These are phyloP conservation scores for Axinella damicornis DNA, from an alignment of 37 sponge, comb jelly and placozoan species.

Conservation along the genomic window DNA sequence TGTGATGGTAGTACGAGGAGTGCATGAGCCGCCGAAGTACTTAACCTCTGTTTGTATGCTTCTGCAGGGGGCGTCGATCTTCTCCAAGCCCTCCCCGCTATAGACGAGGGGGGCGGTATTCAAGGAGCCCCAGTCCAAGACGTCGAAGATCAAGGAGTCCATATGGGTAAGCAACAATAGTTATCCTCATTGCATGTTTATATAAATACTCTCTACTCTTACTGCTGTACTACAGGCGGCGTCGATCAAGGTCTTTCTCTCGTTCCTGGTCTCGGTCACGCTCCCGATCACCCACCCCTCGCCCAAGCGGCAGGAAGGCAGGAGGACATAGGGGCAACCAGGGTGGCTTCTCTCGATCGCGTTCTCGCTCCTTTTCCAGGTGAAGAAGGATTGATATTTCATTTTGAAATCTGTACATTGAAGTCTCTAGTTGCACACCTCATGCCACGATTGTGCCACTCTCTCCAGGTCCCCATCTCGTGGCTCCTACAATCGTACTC, in stretches of 20 bases:
- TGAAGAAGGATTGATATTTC: not conserved
- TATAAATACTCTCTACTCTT: not conserved
- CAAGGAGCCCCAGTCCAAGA: constrained; percentile 33
- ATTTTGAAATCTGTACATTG: not conserved
- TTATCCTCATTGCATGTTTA: too few relatives aligned
- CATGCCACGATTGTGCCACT: too few relatives aligned
- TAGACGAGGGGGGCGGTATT: constrained; percentile 14
- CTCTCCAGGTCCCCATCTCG: too few relatives aligned
- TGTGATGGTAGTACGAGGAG: too few relatives aligned
- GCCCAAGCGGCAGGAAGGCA: not conserved
- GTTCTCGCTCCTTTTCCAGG: constrained; percentile 1
- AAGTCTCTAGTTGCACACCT: not conserved
- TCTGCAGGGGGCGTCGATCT: constrained; percentile 18
- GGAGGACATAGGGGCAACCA: not conserved
- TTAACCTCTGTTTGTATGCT: too few relatives aligned
- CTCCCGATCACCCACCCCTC: constrained; percentile 7
- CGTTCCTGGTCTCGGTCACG: constrained; percentile 44
- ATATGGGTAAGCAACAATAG: not conserved
- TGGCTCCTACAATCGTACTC: not conserved
- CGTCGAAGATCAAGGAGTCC: not conserved
- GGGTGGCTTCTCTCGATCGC: constrained; percentile 47
- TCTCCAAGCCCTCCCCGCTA: constrained; percentile 38
- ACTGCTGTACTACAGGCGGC: not conserved
- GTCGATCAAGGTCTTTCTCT: constrained; percentile 23
- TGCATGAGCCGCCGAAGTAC: too few relatives aligned